Conservation (phyloP, 2,113 vertebrate species). For the Tapirus terrestris region DNA sequence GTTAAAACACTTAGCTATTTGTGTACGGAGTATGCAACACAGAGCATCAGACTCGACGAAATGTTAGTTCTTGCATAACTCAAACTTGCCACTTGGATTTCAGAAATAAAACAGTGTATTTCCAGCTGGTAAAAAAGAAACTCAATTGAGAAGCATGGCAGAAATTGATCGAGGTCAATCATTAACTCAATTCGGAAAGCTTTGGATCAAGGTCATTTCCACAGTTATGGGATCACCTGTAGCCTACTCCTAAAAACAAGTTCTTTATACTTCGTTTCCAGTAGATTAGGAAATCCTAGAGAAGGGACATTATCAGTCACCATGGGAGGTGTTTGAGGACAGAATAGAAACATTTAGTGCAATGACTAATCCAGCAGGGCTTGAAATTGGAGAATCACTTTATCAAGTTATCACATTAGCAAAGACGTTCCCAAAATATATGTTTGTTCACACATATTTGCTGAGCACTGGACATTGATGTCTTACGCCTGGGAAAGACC, state of each 20-base stretch:
- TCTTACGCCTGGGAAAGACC: not conserved
- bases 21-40: not conserved
- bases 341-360: not conserved
- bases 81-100: not conserved
- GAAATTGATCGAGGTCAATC: not conserved
- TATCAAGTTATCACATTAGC: not conserved
- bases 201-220: not conserved
- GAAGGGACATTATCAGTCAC: no score
- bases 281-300: not conserved
- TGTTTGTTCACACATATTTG: no score
- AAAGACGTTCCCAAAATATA: not conserved
- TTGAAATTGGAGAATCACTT: not conserved
- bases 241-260: not conserved
- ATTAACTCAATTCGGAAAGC: not conserved
- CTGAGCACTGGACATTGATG: not conserved
- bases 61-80: not conserved
- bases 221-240: not conserved
- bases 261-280: not conserved
- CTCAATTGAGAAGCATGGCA: not conserved
- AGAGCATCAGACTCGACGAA: not conserved
- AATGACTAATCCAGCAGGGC: not conserved
- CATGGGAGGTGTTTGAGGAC: not conserved
- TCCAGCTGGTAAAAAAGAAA: not conserved
- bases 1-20: not conserved
- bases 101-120: not conserved